Conservation (phyloP, 2,888 invertebrate species). For the Eupsilia transversa region DNA sequence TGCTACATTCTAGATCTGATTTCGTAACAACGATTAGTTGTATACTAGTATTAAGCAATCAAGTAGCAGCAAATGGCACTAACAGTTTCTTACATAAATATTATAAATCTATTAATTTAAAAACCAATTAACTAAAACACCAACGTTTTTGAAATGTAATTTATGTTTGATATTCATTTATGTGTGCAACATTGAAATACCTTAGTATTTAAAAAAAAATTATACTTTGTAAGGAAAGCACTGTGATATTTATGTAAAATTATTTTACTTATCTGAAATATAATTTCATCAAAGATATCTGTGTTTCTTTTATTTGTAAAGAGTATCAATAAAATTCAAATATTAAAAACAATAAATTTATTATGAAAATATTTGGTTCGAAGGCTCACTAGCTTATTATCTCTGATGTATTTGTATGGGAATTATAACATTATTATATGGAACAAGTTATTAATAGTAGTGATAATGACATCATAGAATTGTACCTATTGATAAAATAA, state of each 20-base stretch:
- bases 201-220: slow-evolving; percentile 12
- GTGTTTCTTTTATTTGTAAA: slow-evolving; percentile 31
- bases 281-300: slow-evolving; percentile 34
- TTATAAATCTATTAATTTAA: slow-evolving; percentile 1
- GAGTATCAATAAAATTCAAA: slow-evolving; percentile 55
- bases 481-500: slow-evolving; percentile 57
- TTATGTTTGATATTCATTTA: slow-evolving; percentile 19
- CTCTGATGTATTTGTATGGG: slow-evolving; percentile 54
- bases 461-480: slow-evolving; percentile 62
- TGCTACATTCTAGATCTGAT: slow-evolving; percentile 37
- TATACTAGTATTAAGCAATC: slow-evolving; percentile 29
- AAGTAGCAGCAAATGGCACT: slow-evolving; percentile 6
- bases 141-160: slow-evolving; percentile 19
- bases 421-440: slow-evolving; percentile 43
- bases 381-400: slow-evolving; percentile 65
- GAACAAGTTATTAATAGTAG: slow-evolving; percentile 53
- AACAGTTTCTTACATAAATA: too few species aligned
- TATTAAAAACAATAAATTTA: slow-evolving; percentile 72
- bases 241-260: slow-evolving; percentile 60
- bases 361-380: slow-evolving; percentile 71
- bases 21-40: slow-evolving; percentile 20
- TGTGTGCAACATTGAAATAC: slow-evolving; percentile 16
- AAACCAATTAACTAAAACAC: slow-evolving; percentile 5
- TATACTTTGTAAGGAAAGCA: slow-evolving; percentile 39
- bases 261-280: slow-evolving; percentile 47